phyloP scores from a whole-genome alignment of 2,113 vertebrate genomes.

The Piaya cayana region DNA sequence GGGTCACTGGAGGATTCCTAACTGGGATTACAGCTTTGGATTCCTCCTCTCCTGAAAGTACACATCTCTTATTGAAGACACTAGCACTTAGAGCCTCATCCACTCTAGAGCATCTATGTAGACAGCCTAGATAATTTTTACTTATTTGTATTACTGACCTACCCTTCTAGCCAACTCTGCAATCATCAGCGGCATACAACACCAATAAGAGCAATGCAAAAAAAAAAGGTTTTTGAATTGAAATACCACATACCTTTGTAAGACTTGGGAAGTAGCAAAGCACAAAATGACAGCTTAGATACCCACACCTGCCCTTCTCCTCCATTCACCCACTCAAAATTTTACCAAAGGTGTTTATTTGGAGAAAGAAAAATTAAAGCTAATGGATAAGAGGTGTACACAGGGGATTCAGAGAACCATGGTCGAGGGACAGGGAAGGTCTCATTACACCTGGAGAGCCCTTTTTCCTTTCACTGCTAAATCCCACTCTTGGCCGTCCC shows the following conservation, averaged over 20 bases:
- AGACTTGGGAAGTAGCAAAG: background rate
- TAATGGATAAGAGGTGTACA: background rate
- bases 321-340: background rate
- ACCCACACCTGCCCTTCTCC: background rate
- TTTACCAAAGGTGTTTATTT: conserved; percentile 12
- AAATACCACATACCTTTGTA: background rate
- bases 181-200: background rate
- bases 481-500: conserved; percentile 10
- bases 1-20: background rate
- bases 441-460: conserved; percentile 29
- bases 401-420: background rate
- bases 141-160: background rate
- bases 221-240: background rate
- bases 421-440: background rate
- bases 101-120: background rate
- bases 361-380: conserved; percentile 30
- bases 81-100: background rate
- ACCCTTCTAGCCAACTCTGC: background rate
- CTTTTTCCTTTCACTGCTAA: conserved; percentile 61
- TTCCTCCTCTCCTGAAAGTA: background rate
- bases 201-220: background rate
- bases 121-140: background rate
- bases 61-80: background rate
- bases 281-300: background rate
- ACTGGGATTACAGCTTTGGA: background rate